These are phyloP conservation scores for Parapsyche elsis DNA, from an alignment of 1,140 invertebrate genomes.

Conservation along the genomic window DNA sequence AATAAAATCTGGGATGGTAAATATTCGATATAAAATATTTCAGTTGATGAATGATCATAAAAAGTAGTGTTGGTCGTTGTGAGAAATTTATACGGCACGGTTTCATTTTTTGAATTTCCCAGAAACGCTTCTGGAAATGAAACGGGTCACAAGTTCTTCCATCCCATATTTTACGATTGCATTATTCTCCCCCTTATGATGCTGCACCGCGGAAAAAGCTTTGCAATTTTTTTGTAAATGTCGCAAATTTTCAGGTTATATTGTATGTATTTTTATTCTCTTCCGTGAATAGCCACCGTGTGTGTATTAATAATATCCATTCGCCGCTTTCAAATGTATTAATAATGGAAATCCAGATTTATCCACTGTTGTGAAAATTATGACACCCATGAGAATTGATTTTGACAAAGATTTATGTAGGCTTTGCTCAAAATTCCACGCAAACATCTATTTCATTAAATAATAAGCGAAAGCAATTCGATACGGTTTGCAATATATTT, in stretches of 20 bases:
- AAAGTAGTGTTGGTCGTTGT: not conserved
- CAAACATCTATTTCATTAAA: no score
- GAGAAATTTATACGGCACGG: not conserved
- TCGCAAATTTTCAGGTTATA: no score
- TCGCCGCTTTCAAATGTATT: not conserved
- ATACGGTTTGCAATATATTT: no score
- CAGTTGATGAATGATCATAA: not conserved
- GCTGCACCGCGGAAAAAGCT: not conserved
- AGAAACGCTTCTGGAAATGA: not conserved
- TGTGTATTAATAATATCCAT: not conserved
- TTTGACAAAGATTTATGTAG: constrained; percentile 11
- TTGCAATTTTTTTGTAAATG: not conserved
- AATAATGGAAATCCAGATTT: not conserved
- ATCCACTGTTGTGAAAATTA: not conserved
- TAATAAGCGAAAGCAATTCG: no score
- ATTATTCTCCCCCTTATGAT: not conserved
- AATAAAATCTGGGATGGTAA: no score
- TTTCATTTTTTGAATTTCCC: constrained; percentile 11
- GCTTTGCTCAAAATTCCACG: not conserved
- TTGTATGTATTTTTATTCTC: no score
- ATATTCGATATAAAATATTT: not conserved
- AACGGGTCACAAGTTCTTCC: not conserved
- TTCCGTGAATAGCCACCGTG: not conserved
- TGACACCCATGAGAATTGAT: constrained; percentile 8
- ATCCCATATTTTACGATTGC: not conserved